These are phyloP conservation scores for Phortica magna DNA, from an alignment of 2,888 invertebrate genomes.

Conservation along the genomic window DNA sequence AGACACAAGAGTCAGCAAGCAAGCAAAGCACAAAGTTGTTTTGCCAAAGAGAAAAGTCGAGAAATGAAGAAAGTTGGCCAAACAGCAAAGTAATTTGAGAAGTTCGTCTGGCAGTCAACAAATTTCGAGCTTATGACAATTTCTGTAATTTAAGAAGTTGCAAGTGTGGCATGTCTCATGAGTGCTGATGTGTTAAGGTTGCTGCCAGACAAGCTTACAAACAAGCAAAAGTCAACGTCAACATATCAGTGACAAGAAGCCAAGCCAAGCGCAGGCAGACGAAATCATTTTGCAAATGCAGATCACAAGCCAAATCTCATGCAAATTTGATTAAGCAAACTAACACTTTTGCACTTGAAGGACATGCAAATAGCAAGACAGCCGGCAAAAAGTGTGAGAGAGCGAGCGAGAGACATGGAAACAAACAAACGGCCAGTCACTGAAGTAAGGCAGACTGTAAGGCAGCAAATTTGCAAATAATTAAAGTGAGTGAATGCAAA, in stretches of 20 bases:
- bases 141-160: not conserved
- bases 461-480: not conserved
- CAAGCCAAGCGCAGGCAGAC: not conserved
- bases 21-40: not conserved
- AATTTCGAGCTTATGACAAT: not conserved
- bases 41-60: too few relatives aligned
- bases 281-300: not conserved
- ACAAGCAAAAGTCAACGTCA: not conserved
- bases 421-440: not conserved
- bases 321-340: conserved; percentile 26
- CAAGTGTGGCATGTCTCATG: not conserved
- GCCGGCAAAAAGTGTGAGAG: too few relatives aligned
- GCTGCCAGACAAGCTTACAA: not conserved
- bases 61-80: not conserved
- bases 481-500: not conserved
- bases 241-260: not conserved
- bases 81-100: not conserved
- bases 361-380: not conserved
- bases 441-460: not conserved
- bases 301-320: conserved; percentile 14
- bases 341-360: conserved; percentile 10
- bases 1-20: not conserved
- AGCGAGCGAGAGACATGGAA: too few relatives aligned
- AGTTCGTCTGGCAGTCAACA: not conserved
- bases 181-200: too few relatives aligned